phyloP scores from a whole-genome alignment of 2,113 vertebrate genomes.

The Ceyx cyanopectus region DNA sequence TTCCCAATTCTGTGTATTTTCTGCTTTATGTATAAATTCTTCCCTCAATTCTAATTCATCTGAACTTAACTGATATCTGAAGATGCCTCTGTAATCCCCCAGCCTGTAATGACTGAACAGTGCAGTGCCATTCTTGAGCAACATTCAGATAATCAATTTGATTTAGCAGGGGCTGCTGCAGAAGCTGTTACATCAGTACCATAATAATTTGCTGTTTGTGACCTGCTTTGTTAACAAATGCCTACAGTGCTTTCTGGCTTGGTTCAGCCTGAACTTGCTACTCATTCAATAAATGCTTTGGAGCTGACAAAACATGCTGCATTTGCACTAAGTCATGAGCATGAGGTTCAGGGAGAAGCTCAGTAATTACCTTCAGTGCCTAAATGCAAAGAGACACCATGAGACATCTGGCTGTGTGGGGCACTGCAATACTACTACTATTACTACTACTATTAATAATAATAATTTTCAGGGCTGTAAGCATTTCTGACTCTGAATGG shows the following conservation, averaged over 20 bases:
- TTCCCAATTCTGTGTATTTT: neutral
- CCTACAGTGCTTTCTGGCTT: neutral
- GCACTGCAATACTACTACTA: too few species aligned
- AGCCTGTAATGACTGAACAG: neutral
- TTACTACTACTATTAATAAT: too few species aligned
- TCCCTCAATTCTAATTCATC: fast-evolving
- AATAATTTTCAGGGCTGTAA: neutral
- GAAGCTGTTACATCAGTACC: neutral
- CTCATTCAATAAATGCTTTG: neutral
- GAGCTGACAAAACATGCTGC: neutral
- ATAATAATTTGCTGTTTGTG: neutral
- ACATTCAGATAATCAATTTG: neutral
- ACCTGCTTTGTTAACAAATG: neutral
- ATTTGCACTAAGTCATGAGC: neutral
- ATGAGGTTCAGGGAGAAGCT: neutral
- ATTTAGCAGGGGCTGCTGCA: neutral
- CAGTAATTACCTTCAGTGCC: neutral
- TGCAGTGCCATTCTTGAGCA: neutral
- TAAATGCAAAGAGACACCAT: neutral
- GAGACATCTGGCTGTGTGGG: neutral
- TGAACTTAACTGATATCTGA: neutral
- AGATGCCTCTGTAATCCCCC: neutral
- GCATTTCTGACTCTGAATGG: neutral
- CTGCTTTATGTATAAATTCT: neutral
- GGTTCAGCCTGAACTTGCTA: neutral